phyloP scores from a whole-genome alignment of 2,797 vertebrate genomes.

The Masticophis lateralis region DNA sequence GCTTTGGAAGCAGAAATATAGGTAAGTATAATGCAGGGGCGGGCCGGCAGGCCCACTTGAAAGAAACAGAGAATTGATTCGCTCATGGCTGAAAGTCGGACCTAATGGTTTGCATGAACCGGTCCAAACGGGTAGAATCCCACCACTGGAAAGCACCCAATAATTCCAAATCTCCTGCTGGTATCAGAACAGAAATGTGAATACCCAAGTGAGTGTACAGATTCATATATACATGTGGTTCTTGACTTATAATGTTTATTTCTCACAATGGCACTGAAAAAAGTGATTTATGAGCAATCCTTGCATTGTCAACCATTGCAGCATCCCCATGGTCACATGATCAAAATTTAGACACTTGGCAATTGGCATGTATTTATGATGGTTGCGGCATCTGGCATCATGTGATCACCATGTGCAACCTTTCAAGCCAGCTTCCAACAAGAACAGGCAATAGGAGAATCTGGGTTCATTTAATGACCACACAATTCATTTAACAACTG shows the following conservation, averaged over 20 bases:
- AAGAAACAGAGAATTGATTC: too few relatives aligned
- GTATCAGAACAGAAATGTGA: background rate
- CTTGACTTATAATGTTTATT: background rate
- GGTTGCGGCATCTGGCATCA: background rate
- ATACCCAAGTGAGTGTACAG: background rate
- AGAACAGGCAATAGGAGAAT: background rate
- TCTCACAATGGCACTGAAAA: background rate
- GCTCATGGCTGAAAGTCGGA: too few relatives aligned
- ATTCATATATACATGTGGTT: background rate
- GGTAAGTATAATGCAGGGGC: too few relatives aligned
- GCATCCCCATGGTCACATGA: background rate
- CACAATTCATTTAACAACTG: background rate
- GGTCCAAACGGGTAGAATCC: fast-evolving
- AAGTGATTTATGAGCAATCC: background rate
- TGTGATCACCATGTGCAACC: background rate
- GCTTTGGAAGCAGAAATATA: too few relatives aligned
- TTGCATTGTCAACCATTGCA: background rate
- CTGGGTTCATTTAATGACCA: background rate
- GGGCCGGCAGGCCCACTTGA: too few relatives aligned
- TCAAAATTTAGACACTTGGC: background rate
- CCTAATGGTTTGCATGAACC: too few relatives aligned
- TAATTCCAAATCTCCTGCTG: background rate
- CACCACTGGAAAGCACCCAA: background rate
- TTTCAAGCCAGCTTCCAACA: background rate
- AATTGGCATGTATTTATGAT: background rate